These are phyloP conservation scores for Anthoscopus minutus DNA, from an alignment of 2,113 vertebrate species.

Conservation along the genomic window DNA sequence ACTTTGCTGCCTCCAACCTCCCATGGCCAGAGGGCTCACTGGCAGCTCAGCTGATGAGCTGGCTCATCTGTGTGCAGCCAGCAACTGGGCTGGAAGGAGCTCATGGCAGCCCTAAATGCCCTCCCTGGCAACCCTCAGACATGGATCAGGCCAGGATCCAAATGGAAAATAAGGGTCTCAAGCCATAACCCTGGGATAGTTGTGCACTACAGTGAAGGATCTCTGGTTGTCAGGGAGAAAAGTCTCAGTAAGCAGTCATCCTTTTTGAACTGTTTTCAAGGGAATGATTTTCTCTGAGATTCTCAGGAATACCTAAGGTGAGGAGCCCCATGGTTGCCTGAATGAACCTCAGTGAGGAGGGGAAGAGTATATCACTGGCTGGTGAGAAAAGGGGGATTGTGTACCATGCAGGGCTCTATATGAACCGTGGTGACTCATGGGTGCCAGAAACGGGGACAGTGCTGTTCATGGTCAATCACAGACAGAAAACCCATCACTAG, in stretches of 20 bases:
- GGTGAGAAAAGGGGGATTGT: background rate
- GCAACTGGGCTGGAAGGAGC: slow-evolving; percentile 53
- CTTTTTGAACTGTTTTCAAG: background rate
- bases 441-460: background rate
- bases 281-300: background rate
- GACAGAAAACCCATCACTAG: background rate
- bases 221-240: background rate
- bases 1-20: slow-evolving; percentile 22
- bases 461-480: background rate
- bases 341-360: background rate
- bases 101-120: slow-evolving; percentile 40
- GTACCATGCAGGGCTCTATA: background rate
- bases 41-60: slow-evolving; percentile 39
- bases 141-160: background rate
- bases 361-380: background rate
- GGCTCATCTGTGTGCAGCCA: slow-evolving; percentile 49
- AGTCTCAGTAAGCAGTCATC: background rate
- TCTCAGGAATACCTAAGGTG: background rate
- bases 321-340: background rate
- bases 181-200: background rate
- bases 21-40: background rate
- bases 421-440: background rate
- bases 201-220: background rate
- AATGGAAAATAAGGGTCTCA: slow-evolving; percentile 16
- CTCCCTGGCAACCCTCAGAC: slow-evolving; percentile 34